Percentiles rank a stretch among this genome's conserved stretches.
Conservation (phyloP, 2,888 invertebrate species). For the Polydrusus cervinus region DNA sequence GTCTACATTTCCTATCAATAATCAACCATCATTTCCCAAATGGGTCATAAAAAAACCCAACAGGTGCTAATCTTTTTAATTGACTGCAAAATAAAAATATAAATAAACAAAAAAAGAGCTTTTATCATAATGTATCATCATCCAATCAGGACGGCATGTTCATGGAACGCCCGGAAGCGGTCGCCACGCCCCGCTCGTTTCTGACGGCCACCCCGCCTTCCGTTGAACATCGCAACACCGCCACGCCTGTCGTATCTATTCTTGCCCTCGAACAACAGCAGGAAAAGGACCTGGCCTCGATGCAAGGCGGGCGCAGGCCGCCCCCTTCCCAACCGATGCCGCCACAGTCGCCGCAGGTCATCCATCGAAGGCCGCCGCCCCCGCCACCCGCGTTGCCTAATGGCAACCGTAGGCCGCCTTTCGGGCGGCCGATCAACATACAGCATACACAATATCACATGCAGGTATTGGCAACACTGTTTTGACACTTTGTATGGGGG, state of each 20-base stretch:
- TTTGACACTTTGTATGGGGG: background rate
- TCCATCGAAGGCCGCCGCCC: conserved; percentile 21
- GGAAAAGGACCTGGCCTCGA: conserved; percentile 68
- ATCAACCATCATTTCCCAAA: too few relatives aligned
- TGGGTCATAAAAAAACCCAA: too few relatives aligned
- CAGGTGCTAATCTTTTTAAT: too few relatives aligned
- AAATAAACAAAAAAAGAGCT: background rate
- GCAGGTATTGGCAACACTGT: conserved; percentile 26
- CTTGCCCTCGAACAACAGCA: conserved; percentile 68
- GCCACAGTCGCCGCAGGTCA: conserved; percentile 14
- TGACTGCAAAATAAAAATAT: conserved; percentile 3
- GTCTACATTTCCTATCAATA: too few relatives aligned
- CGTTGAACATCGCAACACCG: conserved; percentile 61
- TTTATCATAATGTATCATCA: conserved; percentile 2
- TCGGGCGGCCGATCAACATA: conserved; percentile 22
- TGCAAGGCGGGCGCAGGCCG: conserved; percentile 68
- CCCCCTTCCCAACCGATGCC: conserved; percentile 41
- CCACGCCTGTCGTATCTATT: conserved; percentile 69
- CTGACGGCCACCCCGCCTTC: conserved; percentile 46
- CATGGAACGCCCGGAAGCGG: conserved; percentile 37
- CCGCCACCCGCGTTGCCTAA: conserved; percentile 21
- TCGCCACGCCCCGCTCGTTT: conserved; percentile 47
- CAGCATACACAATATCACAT: conserved; percentile 30
- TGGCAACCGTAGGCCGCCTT: conserved; percentile 27
- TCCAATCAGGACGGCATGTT: conserved; percentile 43